phyloP scores from a whole-genome alignment of 2,113 vertebrate genomes.

The Prochilodus magdalenae region DNA sequence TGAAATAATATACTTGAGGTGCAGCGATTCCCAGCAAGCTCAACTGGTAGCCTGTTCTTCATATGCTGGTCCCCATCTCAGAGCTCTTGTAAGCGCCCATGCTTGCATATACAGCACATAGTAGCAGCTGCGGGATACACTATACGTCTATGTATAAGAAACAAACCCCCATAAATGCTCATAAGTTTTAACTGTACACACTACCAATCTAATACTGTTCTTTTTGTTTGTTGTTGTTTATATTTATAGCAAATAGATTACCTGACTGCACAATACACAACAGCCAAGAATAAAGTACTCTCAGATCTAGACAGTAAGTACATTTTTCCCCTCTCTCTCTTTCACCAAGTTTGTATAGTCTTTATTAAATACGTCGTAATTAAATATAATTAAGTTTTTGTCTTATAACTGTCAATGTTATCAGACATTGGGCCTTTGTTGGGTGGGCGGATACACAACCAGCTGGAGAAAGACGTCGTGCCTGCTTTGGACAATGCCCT shows the following conservation, averaged over 20 bases:
- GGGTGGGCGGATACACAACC: constrained; percentile 82
- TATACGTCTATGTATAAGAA: too few species aligned
- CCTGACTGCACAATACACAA: constrained; percentile 85
- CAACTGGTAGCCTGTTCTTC: too few species aligned
- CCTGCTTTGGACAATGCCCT: constrained; percentile 85
- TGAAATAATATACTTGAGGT: neutral
- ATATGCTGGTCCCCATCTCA: too few species aligned
- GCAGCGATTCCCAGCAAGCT: too few species aligned
- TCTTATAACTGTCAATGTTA: neutral
- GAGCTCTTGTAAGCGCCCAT: too few species aligned
- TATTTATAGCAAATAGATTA: constrained; percentile 90
- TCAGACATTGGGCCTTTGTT: constrained; percentile 87
- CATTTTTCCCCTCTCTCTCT: neutral
- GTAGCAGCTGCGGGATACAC: too few species aligned
- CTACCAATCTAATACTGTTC: too few species aligned
- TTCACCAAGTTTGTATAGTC: neutral
- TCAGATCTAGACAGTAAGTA: constrained; percentile 91
- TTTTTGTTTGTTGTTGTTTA: constrained; percentile 32
- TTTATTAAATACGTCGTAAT: too few species aligned
- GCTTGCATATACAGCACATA: too few species aligned
- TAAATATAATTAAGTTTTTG: neutral
- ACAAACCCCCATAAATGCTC: too few species aligned
- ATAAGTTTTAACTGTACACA: too few species aligned
- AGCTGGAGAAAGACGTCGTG: constrained; percentile 82
- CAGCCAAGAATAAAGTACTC: constrained; percentile 88